Conservation (phyloP, 2,113 vertebrate species). For the Craseonycteris thonglongyai region DNA sequence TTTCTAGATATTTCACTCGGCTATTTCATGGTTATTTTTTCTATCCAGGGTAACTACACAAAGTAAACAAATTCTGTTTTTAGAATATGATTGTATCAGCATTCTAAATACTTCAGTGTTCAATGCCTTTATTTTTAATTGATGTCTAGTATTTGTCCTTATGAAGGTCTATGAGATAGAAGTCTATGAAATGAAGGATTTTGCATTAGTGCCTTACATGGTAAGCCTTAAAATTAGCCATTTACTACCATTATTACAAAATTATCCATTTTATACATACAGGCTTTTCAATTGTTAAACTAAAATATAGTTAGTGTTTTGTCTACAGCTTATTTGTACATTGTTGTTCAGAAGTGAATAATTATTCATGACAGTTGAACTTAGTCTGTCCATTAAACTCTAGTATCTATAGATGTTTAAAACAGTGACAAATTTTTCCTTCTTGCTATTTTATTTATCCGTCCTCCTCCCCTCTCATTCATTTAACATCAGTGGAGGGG, state of each 20-base stretch:
- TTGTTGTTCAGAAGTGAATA: neutral
- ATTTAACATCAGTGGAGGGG: neutral
- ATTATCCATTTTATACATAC: neutral
- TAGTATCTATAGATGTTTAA: neutral
- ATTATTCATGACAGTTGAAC: neutral
- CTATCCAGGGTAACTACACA: neutral
- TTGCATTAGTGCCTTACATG: neutral
- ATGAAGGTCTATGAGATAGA: neutral
- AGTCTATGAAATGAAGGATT: neutral
- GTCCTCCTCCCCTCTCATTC: neutral
- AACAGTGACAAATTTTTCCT: neutral
- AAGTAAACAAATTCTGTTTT: neutral
- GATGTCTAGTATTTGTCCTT: neutral
- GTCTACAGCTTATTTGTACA: neutral
- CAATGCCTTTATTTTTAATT: neutral
- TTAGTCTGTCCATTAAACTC: too few species aligned
- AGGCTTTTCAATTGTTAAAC: neutral
- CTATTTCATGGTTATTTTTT: neutral
- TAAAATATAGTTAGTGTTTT: neutral
- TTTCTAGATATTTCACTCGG: neutral
- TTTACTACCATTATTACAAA: neutral
- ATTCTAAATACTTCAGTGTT: neutral
- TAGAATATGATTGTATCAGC: neutral
- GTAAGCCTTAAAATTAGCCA: neutral
- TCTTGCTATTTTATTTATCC: neutral